Evolutionary conservation across 2,113 vertebrate species (phyloP), one percentile per base, ranked within the genome.

Genomic region (Grus americana): DNA sequence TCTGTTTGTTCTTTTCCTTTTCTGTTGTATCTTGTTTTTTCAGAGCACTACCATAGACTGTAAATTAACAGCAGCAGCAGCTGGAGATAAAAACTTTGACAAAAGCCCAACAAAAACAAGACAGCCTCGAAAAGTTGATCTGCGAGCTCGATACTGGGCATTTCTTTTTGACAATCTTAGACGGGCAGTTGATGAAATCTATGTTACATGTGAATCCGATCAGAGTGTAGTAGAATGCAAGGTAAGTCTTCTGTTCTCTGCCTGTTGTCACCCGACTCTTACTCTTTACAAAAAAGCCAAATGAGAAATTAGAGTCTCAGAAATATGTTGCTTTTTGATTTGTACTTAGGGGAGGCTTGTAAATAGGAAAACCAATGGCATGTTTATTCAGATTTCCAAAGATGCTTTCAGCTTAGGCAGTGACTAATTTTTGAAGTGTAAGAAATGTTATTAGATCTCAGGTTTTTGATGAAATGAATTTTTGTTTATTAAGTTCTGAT

Each of bases 141-240:
- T 99, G 52, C 97, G 99, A 80, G 99, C 99, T 4, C 98, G 99
- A 27, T 99, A 99, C 95, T 99, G 99, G 99, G 99, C 99, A 1
- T 99, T 99, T 92, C 99, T 99, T 22, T 99, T 99, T 36, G 99
- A 99, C 95, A 99, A 99, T 90, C 98, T 99, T 59, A 98, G 99
- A 12, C 97, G 99, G 29, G 99, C 99, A 0, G 99, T 99, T 17
- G 99, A 99, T 67, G 99, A 99, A 88, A 99, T 99, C 94, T 99
- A 99, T 8, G 99, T 99, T 79, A 99, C 99, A 0, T 99, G 99
- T 95, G 99, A 99, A 95, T 99, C 99, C 1, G 99, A 99, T 92
- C 99, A 99, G 98, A 99, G 99, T 4, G 99, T 99, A 42, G 99
- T 99, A 36, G 99, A 99, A 87, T 99, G 99, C 98, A 99, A 99